These are phyloP conservation scores for Limosa lapponica DNA, from an alignment of 2,797 vertebrate species.

Conservation along the genomic window DNA sequence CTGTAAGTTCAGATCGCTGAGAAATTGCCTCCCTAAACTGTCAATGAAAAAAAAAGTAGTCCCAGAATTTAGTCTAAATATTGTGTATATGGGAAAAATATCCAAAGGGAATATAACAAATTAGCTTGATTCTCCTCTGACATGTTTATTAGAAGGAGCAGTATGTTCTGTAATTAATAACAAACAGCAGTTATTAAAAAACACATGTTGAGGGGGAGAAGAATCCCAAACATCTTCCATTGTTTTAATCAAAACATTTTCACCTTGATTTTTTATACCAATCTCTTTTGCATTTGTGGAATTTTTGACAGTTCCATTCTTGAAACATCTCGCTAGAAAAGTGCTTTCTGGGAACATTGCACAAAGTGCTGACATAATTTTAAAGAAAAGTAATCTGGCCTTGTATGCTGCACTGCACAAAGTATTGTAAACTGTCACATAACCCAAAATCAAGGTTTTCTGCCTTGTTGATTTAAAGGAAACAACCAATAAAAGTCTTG, in stretches of 20 bases:
- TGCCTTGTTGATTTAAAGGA: not conserved
- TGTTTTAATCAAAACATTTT: slow-evolving; percentile 4
- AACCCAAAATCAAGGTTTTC: not conserved
- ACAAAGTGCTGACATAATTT: not conserved
- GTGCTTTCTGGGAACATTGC: not conserved
- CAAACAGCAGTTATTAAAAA: slow-evolving; percentile 53
- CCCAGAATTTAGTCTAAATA: not conserved
- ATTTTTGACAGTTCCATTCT: not conserved
- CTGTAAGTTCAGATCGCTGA: not conserved
- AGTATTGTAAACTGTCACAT: not conserved
- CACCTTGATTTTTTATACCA: not conserved
- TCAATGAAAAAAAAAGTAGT: not conserved
- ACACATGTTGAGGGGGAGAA: not conserved
- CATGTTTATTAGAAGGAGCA: slow-evolving; percentile 27
- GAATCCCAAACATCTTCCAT: slow-evolving; percentile 2
- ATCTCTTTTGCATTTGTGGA: not conserved
- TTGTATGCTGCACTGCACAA: not conserved
- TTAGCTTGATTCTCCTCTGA: slow-evolving; percentile 29
- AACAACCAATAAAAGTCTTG: not conserved
- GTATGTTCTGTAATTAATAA: slow-evolving; percentile 52
- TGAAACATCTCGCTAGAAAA: not conserved
- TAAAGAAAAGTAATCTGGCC: not conserved
- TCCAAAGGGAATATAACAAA: slow-evolving; percentile 44
- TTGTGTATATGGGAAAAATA: not conserved
- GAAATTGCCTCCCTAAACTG: not conserved